phyloP scores from a whole-genome alignment of 2,888 invertebrate genomes.

The Agrypnus murinus region DNA sequence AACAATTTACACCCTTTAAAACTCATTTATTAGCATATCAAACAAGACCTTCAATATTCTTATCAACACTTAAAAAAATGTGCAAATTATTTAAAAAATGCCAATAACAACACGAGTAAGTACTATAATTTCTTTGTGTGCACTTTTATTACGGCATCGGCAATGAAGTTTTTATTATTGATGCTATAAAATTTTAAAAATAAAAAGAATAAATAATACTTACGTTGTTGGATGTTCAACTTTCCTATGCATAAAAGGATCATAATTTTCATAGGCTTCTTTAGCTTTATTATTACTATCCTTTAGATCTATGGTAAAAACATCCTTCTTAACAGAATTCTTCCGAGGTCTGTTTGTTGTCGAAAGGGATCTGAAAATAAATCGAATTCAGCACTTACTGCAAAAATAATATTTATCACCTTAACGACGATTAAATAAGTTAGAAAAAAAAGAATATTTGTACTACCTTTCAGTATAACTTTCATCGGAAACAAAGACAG shows the following conservation, averaged over 20 bases:
- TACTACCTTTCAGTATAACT: constrained; percentile 71
- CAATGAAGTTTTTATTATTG: no score
- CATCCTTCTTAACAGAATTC: constrained; percentile 6
- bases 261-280: constrained; percentile 75
- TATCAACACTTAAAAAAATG: no score
- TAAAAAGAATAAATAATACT: constrained; percentile 65
- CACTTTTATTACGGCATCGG: no score
- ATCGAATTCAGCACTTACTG: background rate
- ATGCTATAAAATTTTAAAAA: no score
- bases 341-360: background rate
- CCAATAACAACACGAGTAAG: no score
- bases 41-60: no score
- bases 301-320: constrained; percentile 33
- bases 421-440: background rate
- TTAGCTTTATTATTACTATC: constrained; percentile 63
- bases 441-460: background rate
- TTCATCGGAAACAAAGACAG: constrained; percentile 74
- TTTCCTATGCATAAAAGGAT: constrained; percentile 80
- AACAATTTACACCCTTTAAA: no score
- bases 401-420: background rate
- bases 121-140: no score
- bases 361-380: constrained; percentile 5
- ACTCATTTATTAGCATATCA: no score
- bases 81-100: no score
- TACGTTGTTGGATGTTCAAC: constrained; percentile 85